A percentile compares a stretch with the other conserved stretches of the same genome.
These are phyloP conservation scores for Miniopterus natalensis DNA, from an alignment of 2,113 vertebrate species.

Conservation along the genomic window DNA sequence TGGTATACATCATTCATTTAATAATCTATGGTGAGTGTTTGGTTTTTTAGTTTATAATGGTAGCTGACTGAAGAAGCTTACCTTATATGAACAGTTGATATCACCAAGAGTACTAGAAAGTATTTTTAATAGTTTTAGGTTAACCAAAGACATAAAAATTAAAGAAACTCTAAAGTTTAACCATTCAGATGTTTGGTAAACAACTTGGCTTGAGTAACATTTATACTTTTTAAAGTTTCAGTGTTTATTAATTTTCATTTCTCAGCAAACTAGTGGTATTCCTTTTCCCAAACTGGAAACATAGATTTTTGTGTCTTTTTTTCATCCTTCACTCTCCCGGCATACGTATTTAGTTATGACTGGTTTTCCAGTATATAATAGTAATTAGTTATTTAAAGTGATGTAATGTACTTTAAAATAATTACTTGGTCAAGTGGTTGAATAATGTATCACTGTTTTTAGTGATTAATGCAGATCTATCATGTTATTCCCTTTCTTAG, in stretches of 20 bases:
- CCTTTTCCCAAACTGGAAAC: background rate
- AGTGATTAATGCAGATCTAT: background rate
- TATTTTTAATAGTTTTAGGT: conserved; percentile 56
- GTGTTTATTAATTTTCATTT: conserved; percentile 43
- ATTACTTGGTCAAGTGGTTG: background rate
- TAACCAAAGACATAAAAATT: conserved; percentile 38
- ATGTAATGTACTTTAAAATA: conserved; percentile 43
- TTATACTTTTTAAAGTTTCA: conserved; percentile 9
- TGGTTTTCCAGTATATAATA: background rate
- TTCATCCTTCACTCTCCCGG: background rate
- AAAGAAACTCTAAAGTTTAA: conserved; percentile 11
- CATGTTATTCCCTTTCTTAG: background rate
- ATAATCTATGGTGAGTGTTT: conserved; percentile 43
- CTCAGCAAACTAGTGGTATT: background rate
- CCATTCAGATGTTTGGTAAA: background rate
- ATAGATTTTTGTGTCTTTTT: conserved; percentile 21
- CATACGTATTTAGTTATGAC: background rate
- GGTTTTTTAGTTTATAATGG: conserved; percentile 41
- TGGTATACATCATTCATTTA: conserved; percentile 44
- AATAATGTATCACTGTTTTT: conserved; percentile 38
- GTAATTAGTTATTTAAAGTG: conserved; percentile 41
- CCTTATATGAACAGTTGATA: conserved; percentile 20
- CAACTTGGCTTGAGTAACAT: background rate
- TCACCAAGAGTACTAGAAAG: background rate
- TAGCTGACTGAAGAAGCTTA: conserved; percentile 46